These are phyloP conservation scores for Ernsta delagoae DNA, from an alignment of 2,888 invertebrate species.

Conservation along the genomic window DNA sequence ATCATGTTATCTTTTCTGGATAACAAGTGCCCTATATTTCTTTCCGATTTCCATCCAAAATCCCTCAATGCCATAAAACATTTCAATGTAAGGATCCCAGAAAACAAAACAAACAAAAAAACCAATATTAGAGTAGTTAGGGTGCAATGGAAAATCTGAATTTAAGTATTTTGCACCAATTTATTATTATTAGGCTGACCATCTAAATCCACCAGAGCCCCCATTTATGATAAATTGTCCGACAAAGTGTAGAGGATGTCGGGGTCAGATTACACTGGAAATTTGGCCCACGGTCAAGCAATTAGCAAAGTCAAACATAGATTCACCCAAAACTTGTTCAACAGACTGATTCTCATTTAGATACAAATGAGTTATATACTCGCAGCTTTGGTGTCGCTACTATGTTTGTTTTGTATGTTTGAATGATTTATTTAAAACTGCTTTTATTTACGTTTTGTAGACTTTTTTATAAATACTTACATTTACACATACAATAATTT, in stretches of 20 bases:
- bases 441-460: too few species aligned
- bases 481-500: too few species aligned
- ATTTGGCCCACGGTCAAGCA: constrained; percentile 65
- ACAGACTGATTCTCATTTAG: constrained; percentile 55
- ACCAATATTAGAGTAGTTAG: too few species aligned
- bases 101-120: too few species aligned
- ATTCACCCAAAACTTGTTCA: constrained; percentile 57
- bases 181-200: constrained; percentile 2
- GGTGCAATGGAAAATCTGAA: too few species aligned
- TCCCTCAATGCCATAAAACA: too few species aligned
- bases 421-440: too few species aligned
- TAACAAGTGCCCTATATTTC: too few species aligned
- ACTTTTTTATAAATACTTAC: too few species aligned
- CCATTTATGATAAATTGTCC: constrained; percentile 1
- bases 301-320: constrained; percentile 75
- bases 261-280: constrained; percentile 5
- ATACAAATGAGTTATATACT: constrained; percentile 4
- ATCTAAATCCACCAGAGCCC: background rate
- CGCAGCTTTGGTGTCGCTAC: background rate
- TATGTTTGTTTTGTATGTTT: background rate
- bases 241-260: background rate
- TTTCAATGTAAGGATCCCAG: too few species aligned
- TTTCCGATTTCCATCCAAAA: too few species aligned
- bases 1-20: too few species aligned
- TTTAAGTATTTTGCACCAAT: background rate